Evolutionary conservation across 2,888 invertebrate species (phyloP).

Genomic region (Omphaloscelis lunosa): DNA sequence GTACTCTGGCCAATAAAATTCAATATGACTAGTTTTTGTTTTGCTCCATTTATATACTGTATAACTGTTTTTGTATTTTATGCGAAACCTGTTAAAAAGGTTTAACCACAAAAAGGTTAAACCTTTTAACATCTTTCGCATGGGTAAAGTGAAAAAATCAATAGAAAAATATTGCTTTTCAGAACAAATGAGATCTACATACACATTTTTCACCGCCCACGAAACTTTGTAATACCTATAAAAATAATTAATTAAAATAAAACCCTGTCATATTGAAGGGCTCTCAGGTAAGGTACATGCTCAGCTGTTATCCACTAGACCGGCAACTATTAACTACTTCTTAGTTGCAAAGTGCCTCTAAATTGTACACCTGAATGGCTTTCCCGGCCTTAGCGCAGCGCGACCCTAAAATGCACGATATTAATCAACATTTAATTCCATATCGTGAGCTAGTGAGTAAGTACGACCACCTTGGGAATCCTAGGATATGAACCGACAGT

Average conservation of each 20-base stretch:
- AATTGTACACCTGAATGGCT: constrained; percentile 84
- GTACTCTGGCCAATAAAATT: constrained; percentile 65
- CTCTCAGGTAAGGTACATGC: constrained; percentile 72
- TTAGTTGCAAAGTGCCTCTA: constrained; percentile 84
- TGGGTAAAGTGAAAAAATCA: not conserved
- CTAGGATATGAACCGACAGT: constrained; percentile 83
- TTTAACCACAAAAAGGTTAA: constrained; percentile 7
- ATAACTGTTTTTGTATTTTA: constrained; percentile 39
- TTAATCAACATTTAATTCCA: constrained; percentile 90
- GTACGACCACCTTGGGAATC: constrained; percentile 84
- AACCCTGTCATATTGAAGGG: constrained; percentile 71
- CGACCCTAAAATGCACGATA: constrained; percentile 81
- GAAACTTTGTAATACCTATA: not conserved
- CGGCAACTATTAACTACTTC: constrained; percentile 83
- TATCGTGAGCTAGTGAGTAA: constrained; percentile 76
- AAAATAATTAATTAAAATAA: constrained; percentile 65
- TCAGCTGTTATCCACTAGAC: constrained; percentile 74
- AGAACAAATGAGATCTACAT: not conserved
- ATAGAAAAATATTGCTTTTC: not conserved
- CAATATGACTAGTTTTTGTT: constrained; percentile 64
- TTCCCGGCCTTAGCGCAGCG: constrained; percentile 70
- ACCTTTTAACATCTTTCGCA: not conserved
- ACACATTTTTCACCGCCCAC: not conserved
- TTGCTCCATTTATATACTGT: constrained; percentile 42
- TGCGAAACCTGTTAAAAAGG: constrained; percentile 16